Conservation (phyloP, 1,140 invertebrate genomes). For the Bombus confusus region DNA sequence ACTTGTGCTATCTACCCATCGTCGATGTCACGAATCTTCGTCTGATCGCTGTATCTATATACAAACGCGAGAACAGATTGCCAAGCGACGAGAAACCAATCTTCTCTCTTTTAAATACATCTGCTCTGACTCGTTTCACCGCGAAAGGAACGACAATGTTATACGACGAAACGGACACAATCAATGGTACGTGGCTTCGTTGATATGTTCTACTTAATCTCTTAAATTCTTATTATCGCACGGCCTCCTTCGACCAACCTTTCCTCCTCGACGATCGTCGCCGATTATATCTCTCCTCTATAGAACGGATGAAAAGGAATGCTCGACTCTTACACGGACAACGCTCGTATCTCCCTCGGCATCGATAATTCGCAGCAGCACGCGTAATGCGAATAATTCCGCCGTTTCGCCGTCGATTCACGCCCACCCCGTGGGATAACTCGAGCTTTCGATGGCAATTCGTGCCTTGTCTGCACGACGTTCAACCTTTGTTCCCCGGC, state of each 20-base stretch:
- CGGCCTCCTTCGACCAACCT: constrained; percentile 40
- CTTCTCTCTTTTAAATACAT: not conserved
- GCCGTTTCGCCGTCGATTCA: not conserved
- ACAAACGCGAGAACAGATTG: constrained; percentile 21
- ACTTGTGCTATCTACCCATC: not conserved
- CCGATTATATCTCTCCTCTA: not conserved
- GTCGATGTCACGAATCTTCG: not conserved
- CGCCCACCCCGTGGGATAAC: not conserved
- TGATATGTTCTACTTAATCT: constrained; percentile 74
- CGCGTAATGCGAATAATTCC: constrained; percentile 4
- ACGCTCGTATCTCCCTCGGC: not conserved
- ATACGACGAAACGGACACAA: constrained; percentile 58
- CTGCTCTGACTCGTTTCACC: accelerated
- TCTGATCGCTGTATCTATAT: constrained; percentile 13
- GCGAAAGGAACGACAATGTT: constrained; percentile 33
- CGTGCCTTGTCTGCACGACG: not conserved
- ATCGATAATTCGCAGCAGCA: not conserved
- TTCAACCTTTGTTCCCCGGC: not conserved
- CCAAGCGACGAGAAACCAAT: not conserved
- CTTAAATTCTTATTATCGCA: constrained; percentile 70
- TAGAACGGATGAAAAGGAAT: constrained; percentile 16
- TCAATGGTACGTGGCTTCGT: constrained; percentile 69
- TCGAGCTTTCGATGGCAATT: not conserved
- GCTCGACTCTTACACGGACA: not conserved
- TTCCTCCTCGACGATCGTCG: not conserved